These are phyloP conservation scores for Laspeyria flexula DNA, from an alignment of 2,888 invertebrate genomes.

Conservation along the genomic window DNA sequence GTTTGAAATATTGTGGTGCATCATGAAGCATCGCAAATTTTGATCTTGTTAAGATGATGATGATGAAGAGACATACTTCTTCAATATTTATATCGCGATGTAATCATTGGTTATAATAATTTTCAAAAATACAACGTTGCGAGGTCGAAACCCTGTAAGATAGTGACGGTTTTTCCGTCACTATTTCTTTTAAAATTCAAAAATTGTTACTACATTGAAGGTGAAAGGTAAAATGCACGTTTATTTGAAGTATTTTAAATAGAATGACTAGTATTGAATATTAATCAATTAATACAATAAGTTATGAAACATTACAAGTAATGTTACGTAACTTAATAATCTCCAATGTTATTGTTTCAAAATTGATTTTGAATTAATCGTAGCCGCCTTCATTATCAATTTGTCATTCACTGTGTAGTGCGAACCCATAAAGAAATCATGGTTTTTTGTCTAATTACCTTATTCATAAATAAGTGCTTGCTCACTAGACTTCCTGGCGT, in stretches of 20 bases:
- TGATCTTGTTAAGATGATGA: too few species aligned
- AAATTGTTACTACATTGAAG: constrained; percentile 13
- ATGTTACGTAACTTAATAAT: too few species aligned
- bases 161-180: constrained; percentile 2
- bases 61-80: too few species aligned
- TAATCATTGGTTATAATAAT: background rate
- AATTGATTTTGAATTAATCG: background rate
- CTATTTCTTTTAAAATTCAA: background rate
- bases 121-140: constrained; percentile 9
- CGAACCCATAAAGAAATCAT: background rate
- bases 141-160: constrained; percentile 17
- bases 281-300: too few species aligned
- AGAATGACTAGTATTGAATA: too few species aligned
- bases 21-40: too few species aligned
- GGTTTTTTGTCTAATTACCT: too few species aligned
- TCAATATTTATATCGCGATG: too few species aligned
- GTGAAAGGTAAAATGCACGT: constrained; percentile 39
- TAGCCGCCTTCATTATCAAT: background rate
- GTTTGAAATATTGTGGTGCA: too few species aligned
- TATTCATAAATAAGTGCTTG: background rate
- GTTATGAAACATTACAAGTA: too few species aligned
- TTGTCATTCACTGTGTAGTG: background rate
- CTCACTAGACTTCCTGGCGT: too few species aligned
- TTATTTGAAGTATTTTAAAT: constrained; percentile 9
- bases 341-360: background rate